Evolutionary conservation across 1,140 invertebrate species (phyloP), one percentile per base, ranked within the genome.

Genomic region (Macrobrachium nipponense): DNA sequence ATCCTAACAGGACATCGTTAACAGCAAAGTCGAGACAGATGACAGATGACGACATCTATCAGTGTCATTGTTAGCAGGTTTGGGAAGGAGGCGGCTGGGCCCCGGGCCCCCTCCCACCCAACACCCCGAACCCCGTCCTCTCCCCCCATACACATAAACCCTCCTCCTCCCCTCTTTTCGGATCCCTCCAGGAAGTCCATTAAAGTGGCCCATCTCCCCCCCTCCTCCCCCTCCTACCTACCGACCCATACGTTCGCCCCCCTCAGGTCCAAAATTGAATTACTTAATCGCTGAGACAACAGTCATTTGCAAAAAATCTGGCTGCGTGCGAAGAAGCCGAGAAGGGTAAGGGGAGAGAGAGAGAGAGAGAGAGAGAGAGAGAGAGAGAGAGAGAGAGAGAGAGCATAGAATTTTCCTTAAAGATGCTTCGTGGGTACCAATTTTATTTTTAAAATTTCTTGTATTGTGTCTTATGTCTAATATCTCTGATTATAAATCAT

Each of bases 251-350:
- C 27, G 27, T 36, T n/a, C n/a, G 20, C 44, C 73, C 83, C 73
- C 83, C 68, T 59, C 27, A 58, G 44, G 72, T 51, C 83, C 83
- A 79, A 80, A 86, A 86, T 86, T 86, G 83, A 86, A 86, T 86
- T 86, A 86, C 83, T 75, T 86, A 86, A 86, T 86, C 83, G 83
- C 36, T 80, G 66, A 80, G 83, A 86, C 83, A 86, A 86, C 83
- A 86, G 58, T 79, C 77, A 80, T 79, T 80, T 79, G 83, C 76
- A 86, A 86, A 51, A 86, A 86, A 86, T 86, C 83, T 80, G 58
- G 44, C 83, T 51, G 64, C 77, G 83, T 86, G 23, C 43, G 83
- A 86, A 59, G 11, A 62, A n/a, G 51, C 62, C 23, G n/a, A 68
- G n/a, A 15, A 60, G 27, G 59, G 80, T 73, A 23, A 61, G 80